These are phyloP conservation scores for Colaptes auratus DNA, from an alignment of 2,113 vertebrate genomes.

Conservation along the genomic window DNA sequence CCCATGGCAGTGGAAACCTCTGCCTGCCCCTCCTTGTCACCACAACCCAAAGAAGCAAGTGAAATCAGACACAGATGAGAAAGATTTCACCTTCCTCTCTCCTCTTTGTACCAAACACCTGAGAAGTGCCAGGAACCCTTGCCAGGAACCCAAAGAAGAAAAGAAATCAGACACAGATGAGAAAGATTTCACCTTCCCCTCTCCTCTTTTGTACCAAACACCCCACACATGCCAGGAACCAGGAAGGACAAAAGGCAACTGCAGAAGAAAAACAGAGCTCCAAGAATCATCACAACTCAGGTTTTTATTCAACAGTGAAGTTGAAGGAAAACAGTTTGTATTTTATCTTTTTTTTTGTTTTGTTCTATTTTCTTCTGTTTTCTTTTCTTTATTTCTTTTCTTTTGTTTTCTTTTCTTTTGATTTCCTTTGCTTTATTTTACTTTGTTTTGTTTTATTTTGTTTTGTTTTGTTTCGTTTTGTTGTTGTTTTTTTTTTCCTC, in stretches of 20 bases:
- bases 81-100: not conserved
- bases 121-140: not conserved
- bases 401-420: too few species aligned
- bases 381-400: too few species aligned
- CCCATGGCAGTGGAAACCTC: not conserved
- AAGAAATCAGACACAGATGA: not conserved
- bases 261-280: slow-evolving; percentile 61
- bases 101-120: not conserved
- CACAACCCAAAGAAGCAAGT: not conserved
- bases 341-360: not conserved
- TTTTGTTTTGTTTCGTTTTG: too few species aligned
- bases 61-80: not conserved
- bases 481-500: not conserved
- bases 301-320: slow-evolving; percentile 81
- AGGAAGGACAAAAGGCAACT: not conserved
- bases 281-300: slow-evolving; percentile 70
- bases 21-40: not conserved
- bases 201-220: not conserved
- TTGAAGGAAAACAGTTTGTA: slow-evolving; percentile 56
- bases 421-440: not conserved
- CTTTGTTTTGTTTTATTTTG: not conserved
- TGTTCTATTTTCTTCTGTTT: too few species aligned
- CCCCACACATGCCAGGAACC: not conserved
- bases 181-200: not conserved
- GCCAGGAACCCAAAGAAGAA: not conserved